These are phyloP conservation scores for Raphicerus campestris DNA, from an alignment of 2,113 vertebrate genomes.

Conservation along the genomic window DNA sequence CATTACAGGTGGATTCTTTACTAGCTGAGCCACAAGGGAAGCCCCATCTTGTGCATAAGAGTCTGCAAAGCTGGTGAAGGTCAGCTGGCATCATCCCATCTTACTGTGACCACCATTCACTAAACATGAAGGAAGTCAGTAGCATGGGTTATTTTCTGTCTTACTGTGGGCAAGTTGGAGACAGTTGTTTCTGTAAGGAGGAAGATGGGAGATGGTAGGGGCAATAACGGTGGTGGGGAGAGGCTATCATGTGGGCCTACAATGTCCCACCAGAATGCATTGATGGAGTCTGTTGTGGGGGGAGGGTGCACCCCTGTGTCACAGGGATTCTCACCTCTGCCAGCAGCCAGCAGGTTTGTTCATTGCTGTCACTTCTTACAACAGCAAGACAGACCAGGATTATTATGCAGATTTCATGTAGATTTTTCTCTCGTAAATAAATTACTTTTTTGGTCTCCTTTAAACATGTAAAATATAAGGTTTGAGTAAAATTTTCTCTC, in stretches of 20 bases:
- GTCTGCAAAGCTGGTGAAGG: background rate
- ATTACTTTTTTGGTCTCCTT: background rate
- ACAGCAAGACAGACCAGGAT: background rate
- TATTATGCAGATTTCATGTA: background rate
- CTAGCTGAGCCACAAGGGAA: background rate
- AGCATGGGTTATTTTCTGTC: background rate
- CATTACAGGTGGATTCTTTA: background rate
- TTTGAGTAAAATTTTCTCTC: background rate
- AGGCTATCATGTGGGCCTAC: rapidly evolving
- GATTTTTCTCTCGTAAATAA: background rate
- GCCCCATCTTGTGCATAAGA: background rate
- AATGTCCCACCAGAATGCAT: background rate
- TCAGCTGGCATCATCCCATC: background rate
- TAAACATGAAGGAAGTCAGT: background rate
- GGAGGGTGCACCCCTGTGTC: rapidly evolving
- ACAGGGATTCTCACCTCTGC: too few species aligned
- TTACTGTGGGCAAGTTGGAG: background rate
- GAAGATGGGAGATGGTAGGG: background rate
- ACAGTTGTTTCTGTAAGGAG: background rate
- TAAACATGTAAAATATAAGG: background rate
- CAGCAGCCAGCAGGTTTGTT: too few species aligned
- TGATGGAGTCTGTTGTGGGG: background rate
- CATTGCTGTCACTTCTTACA: too few species aligned
- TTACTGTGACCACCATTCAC: background rate
- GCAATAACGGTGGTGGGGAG: rapidly evolving